Percentiles rank a stretch among this genome's conserved stretches.
Evolutionary conservation across 2,797 vertebrate genomes (phyloP).

Genomic region (Rhyacichthys aspro): DNA sequence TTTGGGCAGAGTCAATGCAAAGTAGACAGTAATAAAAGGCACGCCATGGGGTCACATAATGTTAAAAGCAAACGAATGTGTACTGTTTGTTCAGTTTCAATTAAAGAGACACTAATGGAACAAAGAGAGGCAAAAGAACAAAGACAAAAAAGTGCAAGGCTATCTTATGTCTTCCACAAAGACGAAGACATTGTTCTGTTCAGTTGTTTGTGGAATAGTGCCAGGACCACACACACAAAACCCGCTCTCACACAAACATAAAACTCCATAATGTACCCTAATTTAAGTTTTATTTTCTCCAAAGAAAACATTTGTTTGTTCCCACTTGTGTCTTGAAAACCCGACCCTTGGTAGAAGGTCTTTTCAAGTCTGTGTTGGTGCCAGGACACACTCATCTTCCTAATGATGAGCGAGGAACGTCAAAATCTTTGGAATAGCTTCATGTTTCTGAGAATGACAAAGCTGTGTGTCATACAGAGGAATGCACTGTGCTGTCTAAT

Average conservation of each 20-base stretch:
- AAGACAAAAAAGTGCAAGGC: constrained; percentile 16
- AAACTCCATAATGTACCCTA: not conserved
- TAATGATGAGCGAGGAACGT: constrained; percentile 43
- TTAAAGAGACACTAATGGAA: not conserved
- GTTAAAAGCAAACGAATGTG: not conserved
- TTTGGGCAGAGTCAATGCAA: not conserved
- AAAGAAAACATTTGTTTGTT: constrained; percentile 24
- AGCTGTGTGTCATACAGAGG: constrained; percentile 41
- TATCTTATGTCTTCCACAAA: constrained; percentile 7
- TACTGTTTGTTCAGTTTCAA: not conserved
- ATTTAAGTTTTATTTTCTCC: constrained; percentile 1
- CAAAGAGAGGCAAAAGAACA: not conserved
- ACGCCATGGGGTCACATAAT: not conserved
- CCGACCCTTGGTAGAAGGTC: not conserved
- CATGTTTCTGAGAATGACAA: constrained; percentile 50
- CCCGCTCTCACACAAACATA: constrained; percentile 27
- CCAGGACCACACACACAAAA: constrained; percentile 38
- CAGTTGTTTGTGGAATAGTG: constrained; percentile 24
- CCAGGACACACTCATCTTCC: constrained; percentile 34
- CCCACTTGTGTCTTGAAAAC: constrained; percentile 5
- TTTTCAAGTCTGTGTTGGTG: constrained; percentile 15
- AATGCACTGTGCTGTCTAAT: constrained; percentile 40
- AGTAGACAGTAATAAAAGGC: not conserved
- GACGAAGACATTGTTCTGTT: constrained; percentile 16
- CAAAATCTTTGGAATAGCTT: constrained; percentile 46